Percentiles rank a stretch among this genome's conserved stretches.
phyloP scores from a whole-genome alignment of 2,113 vertebrate species.

The Sitta europaea region DNA sequence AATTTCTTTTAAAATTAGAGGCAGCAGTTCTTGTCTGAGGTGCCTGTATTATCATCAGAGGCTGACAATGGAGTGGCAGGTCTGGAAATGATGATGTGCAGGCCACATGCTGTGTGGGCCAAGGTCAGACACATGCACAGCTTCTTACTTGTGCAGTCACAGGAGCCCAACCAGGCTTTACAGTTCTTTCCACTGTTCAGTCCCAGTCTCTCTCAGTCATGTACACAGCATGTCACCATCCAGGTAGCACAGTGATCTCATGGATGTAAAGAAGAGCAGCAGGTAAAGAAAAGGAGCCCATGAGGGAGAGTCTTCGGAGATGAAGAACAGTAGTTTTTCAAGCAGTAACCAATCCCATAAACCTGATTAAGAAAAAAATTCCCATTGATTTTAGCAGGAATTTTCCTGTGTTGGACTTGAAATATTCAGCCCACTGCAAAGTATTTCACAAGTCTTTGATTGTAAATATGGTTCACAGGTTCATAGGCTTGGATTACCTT shows the following conservation, averaged over 20 bases:
- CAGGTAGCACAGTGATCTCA: not conserved
- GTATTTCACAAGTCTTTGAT: not conserved
- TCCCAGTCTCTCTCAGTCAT: not conserved
- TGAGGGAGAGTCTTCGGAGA: not conserved
- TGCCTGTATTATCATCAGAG: not conserved
- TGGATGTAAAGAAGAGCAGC: not conserved
- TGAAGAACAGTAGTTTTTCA: not conserved
- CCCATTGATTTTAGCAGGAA: not conserved
- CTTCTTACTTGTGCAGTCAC: not conserved
- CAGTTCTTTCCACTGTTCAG: not conserved
- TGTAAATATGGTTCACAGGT: not conserved
- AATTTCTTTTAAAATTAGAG: not conserved
- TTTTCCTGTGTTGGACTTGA: not conserved
- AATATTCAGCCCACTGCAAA: not conserved
- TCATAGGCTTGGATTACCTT: not conserved
- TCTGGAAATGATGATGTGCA: not conserved
- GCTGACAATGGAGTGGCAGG: rapidly evolving
- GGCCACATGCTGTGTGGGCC: not conserved
- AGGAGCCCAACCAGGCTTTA: not conserved
- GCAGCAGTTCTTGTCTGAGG: not conserved
- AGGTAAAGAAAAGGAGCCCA: not conserved
- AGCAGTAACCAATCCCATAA: not conserved
- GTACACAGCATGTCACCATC: not conserved
- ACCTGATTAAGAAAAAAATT: not conserved
- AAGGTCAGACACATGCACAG: not conserved